Evolutionary conservation across 2,888 invertebrate species (phyloP).

Genomic region (Therioaphis trifolii): DNA sequence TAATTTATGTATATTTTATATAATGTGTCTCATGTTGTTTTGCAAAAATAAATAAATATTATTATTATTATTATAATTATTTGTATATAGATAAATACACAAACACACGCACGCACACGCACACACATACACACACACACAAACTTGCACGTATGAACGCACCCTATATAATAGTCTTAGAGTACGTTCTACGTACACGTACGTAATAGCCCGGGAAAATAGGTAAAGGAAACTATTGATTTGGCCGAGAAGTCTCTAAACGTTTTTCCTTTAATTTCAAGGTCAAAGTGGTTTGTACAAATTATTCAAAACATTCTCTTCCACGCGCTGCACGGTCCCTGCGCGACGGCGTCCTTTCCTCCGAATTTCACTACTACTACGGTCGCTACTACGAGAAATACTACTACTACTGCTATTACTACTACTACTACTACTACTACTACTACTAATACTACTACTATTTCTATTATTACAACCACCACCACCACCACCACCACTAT

Average conservation of each 20-base stretch:
- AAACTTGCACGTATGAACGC: too few relatives aligned
- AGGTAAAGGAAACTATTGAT: slow-evolving; percentile 15
- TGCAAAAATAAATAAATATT: too few relatives aligned
- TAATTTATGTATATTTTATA: too few relatives aligned
- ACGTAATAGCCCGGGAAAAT: not conserved
- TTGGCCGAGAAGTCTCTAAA: slow-evolving; percentile 5
- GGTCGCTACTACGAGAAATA: slow-evolving; percentile 5
- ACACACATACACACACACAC: too few relatives aligned
- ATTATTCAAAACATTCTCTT: slow-evolving; percentile 42
- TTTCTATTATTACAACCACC: slow-evolving; percentile 29
- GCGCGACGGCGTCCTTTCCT: not conserved
- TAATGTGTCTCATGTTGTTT: too few relatives aligned
- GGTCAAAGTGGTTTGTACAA: slow-evolving; percentile 32
- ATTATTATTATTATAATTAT: too few relatives aligned
- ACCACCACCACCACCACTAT: slow-evolving; percentile 4
- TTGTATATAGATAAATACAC: not conserved
- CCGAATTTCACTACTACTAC: not conserved
- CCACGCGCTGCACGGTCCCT: not conserved
- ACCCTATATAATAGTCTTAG: too few relatives aligned
- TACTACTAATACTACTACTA: slow-evolving; percentile 30
- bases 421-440: slow-evolving; percentile 15
- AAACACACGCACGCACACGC: not conserved
- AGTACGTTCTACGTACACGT: not conserved
- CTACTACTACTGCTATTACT: slow-evolving; percentile 20
- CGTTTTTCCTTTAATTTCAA: slow-evolving; percentile 20